Base-by-base conservation (phyloP, 64 coral and sea anemone genomes). In the Stichodactyla mertensii region DNA sequence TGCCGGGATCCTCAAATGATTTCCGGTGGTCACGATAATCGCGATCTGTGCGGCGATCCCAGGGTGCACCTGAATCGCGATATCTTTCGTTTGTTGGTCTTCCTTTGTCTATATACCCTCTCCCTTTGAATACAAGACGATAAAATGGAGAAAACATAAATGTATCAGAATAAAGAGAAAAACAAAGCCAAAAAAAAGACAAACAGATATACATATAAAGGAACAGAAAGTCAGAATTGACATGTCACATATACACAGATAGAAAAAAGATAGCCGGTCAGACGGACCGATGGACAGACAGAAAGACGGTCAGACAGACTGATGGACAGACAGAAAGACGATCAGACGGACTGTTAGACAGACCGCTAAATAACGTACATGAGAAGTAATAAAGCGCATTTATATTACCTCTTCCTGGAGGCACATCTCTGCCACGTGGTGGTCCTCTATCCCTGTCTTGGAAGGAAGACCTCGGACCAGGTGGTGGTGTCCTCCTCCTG, bases 11-110 rank as follows among this genome's bases (percentile, higher is more conserved):
- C 77, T 70, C 94, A 90, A 74, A 74, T 1, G 69, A 23, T 74
- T 74, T 74, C 7, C 69, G 69, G 78, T 90, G 90, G 74, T 87
- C 90, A 26, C 87, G 77, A 52, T 92, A 87, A 57, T 92, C 88
- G 19, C 86, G 89, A 80, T 97, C 94, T 84, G 78, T 79, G 52
- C 94, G 94, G 16, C 94, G 79, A 36, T 97, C 94, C 94, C 94
- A 97, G 16, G 94, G 92, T 26, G 84, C 85, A 6, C 85, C 79
- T 90, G 87, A 84, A 53, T 97, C 94, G 18, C 94, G 94, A 62
- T 86, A 93, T 7, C 91, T 64, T 51, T 89, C 83, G 5, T 64
- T 86, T 86, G 91, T 83, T 27, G 87, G 91, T 57, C 91, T 87
- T 51, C 74, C 61, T 16, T 86, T 77, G 55, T 92, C 86, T 14